These are phyloP conservation scores for Butastur rufipennis DNA, from an alignment of 2,113 vertebrate species.

Conservation along the genomic window DNA sequence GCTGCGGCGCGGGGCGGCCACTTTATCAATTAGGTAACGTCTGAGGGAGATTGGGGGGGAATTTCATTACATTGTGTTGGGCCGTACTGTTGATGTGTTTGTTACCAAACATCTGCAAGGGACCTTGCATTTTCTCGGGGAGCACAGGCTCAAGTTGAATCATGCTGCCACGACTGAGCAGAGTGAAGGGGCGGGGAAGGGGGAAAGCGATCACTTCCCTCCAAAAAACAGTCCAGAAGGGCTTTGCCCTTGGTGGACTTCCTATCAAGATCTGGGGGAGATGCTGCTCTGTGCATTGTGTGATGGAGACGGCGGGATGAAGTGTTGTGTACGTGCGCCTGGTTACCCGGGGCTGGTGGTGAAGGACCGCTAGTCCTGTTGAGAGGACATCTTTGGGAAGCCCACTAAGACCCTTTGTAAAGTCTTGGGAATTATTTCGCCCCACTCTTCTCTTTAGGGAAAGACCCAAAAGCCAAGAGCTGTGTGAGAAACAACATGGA, in stretches of 20 bases:
- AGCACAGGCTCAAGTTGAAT: not conserved
- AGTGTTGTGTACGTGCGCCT: accelerated
- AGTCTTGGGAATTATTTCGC: not conserved
- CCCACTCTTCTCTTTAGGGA: not conserved
- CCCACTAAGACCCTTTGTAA: not conserved
- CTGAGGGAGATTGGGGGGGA: slow-evolving; percentile 68
- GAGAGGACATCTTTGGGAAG: not conserved
- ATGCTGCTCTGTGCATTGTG: accelerated
- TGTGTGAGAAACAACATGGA: not conserved
- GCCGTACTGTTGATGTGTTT: slow-evolving; percentile 47
- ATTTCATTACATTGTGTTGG: slow-evolving; percentile 43
- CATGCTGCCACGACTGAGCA: accelerated
- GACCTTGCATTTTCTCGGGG: not conserved
- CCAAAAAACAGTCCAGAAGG: not conserved
- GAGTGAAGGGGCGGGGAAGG: not conserved
- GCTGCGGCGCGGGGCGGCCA: not conserved
- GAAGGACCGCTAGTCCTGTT: not conserved
- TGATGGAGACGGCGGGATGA: accelerated
- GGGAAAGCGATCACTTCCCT: not conserved
- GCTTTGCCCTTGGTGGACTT: not conserved
- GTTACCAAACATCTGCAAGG: slow-evolving; percentile 53
- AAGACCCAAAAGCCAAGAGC: not conserved
- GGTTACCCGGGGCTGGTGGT: not conserved
- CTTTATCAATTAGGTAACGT: slow-evolving; percentile 83
- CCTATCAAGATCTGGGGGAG: not conserved